Evolutionary conservation across 2,888 invertebrate species (phyloP), one percentile per base, ranked within the genome.

Genomic region (Ennomos quercinarius): DNA sequence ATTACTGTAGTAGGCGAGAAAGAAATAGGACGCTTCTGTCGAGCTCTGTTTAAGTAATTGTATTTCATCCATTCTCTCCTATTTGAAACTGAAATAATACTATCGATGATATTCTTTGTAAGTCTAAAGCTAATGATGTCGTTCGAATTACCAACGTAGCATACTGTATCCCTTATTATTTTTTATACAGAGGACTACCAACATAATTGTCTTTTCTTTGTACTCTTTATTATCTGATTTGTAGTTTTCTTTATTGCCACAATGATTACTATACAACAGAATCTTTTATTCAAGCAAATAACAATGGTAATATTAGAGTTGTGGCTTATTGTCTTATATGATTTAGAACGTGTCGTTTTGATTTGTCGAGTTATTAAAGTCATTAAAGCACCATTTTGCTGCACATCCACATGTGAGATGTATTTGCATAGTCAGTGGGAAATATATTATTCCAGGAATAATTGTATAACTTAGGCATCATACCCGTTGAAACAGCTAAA

Each of bases 41-140:
- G 85, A 81, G 84, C 80, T 85, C 84, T 81, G 85, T 84, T 87
- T 84, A 87, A 90, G 89, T 91, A 90, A 91, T 90, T 91, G 87
- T 87, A 81, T 90, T 87, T 81, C 82, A 86, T 83, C 83, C 83
- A 84, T 85, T 86, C 78, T 82, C 84, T 83, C 74, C 77, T 76
- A 74, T 59, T 68, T 57, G 50, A 64, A 66, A 64, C 47, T 65
- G 60, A 57, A 65, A 57, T 64, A 44, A 62, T 62, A 61, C 52
- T 60, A 61, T 64, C 58, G 59, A 63, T 63, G 39, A 50, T 50
- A 54, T 61, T 56, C 42, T 47, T 46, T 38, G 34, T 49, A 55
- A n/a, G n/a, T n/a, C 39, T 13, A 41, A 42, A 60, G 12, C 42
- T 60, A 54, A 55, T 60, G 60, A 51, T 55, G 35, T 48, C 43